Conservation (phyloP, 2,113 vertebrate genomes). For the Ceyx margarethae region DNA sequence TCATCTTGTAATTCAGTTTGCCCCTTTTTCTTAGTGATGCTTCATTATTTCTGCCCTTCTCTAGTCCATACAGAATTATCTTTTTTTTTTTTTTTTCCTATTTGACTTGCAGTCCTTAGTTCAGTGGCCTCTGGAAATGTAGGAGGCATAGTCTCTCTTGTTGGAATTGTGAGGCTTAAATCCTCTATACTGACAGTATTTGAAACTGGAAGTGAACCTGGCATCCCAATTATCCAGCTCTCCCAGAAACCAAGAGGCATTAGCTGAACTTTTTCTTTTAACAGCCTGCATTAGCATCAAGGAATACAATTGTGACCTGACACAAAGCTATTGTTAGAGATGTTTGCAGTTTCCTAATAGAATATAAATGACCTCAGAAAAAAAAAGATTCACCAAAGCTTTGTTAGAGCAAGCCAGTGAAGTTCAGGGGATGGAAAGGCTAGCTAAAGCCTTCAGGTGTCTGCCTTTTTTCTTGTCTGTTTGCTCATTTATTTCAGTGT, state of each 20-base stretch:
- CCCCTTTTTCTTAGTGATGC: neutral
- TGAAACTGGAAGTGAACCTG: neutral
- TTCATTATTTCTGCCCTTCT: neutral
- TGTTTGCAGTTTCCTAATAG: slow-evolving; percentile 13
- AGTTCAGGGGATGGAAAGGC: neutral
- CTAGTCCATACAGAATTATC: neutral
- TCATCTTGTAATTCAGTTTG: neutral
- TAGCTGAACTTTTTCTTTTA: neutral
- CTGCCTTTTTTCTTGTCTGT: neutral
- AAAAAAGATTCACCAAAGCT: neutral
- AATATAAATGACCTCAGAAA: slow-evolving; percentile 15
- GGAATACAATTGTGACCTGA: neutral
- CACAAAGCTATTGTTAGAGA: slow-evolving; percentile 19
- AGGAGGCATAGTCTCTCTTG: neutral
- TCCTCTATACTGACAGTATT: neutral
- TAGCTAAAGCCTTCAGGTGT: neutral
- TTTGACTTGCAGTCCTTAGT: neutral
- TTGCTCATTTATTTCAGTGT: neutral
- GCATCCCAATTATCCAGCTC: neutral
- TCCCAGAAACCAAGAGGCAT: neutral
- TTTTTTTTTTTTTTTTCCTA: neutral
- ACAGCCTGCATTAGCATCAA: slow-evolving; percentile 25
- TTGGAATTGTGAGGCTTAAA: neutral
- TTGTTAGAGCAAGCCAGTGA: neutral
- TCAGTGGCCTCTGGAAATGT: neutral